Percentiles rank a stretch among this genome's conserved stretches.
These are phyloP conservation scores for Okapia johnstoni DNA, from an alignment of 2,113 vertebrate species.

Conservation along the genomic window DNA sequence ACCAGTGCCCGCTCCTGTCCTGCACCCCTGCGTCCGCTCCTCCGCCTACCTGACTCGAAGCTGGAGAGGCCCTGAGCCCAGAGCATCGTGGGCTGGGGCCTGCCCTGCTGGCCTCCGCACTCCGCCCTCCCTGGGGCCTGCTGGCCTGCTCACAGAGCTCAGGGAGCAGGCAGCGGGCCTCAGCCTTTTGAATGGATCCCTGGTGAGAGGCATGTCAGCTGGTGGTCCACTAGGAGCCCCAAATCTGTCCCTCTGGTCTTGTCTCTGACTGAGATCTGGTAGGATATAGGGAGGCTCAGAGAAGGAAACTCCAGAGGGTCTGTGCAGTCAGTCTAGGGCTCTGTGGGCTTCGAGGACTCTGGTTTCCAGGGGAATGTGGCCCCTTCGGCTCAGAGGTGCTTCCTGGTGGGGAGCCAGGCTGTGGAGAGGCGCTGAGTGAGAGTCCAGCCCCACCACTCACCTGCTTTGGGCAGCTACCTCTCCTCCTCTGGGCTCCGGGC, in stretches of 20 bases:
- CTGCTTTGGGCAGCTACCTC: neutral
- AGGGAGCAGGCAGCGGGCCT: neutral
- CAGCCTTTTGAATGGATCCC: neutral
- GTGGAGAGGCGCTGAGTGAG: neutral
- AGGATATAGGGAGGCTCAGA: neutral
- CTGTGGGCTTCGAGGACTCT: neutral
- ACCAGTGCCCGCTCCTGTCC: neutral
- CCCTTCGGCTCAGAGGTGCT: neutral
- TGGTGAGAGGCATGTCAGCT: neutral
- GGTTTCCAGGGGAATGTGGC: neutral
- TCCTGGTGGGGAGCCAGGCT: neutral
- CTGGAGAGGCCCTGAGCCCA: fast-evolving
- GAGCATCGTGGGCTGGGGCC: neutral
- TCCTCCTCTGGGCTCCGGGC: neutral
- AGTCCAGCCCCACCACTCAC: neutral
- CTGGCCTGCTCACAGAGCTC: too few species aligned
- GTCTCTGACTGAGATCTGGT: neutral
- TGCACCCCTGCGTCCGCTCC: neutral
- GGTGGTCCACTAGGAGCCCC: neutral
- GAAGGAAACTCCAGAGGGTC: neutral
- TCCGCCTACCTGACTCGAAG: neutral
- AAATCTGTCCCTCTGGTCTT: neutral
- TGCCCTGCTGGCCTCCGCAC: neutral
- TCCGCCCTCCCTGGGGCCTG: neutral
- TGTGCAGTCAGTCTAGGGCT: neutral